Evolutionary conservation across 92 coral and sea anemone species (phyloP).

Genomic region (Umimayanthus kanabou): DNA sequence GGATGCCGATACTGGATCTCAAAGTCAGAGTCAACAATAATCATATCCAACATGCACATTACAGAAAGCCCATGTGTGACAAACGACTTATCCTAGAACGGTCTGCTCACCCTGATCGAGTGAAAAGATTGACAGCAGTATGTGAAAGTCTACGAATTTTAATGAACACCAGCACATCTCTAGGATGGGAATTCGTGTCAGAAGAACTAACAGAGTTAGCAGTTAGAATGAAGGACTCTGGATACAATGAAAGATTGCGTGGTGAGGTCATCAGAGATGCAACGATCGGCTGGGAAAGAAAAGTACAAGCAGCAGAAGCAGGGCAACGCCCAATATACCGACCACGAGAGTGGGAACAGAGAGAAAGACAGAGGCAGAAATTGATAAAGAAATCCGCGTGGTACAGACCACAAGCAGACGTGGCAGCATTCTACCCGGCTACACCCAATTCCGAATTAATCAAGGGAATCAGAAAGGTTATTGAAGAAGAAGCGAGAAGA

Average conservation of each 20-base stretch:
- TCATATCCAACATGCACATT: conserved; percentile 17
- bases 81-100: conserved; percentile 7
- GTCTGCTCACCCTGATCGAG: conserved; percentile 27
- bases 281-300: conserved; percentile 11
- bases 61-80: conserved; percentile 26
- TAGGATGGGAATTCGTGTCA: neutral
- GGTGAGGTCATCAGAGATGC: conserved; percentile 27
- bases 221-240: conserved; percentile 23
- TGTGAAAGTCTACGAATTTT: too few species aligned
- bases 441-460: neutral
- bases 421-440: conserved; percentile 16
- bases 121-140: neutral
- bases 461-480: neutral
- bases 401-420: conserved; percentile 9
- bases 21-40: neutral
- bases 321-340: neutral
- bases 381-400: neutral
- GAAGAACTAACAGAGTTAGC: conserved; percentile 3
- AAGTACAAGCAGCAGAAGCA: conserved; percentile 8
- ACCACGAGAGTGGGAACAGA: conserved; percentile 19
- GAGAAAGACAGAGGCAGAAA: too few species aligned
- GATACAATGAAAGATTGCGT: conserved; percentile 8
- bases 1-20: conserved; percentile 25
- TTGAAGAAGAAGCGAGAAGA: conserved; percentile 8
- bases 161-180: neutral